Conservation (phyloP, 2,113 vertebrate species). For the Gymnogyps californianus region DNA sequence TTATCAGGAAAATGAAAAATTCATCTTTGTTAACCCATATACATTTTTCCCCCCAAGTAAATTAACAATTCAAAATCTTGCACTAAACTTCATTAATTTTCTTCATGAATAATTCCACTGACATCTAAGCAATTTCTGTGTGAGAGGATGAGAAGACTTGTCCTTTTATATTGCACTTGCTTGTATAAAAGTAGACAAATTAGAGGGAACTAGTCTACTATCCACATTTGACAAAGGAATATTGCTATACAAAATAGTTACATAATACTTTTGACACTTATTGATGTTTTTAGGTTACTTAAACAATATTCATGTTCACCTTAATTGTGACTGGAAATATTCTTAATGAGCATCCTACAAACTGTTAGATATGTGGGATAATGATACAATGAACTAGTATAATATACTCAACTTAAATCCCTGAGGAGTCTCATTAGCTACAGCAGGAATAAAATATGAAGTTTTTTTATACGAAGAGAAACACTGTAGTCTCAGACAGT, state of each 20-base stretch:
- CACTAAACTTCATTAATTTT: constrained; percentile 53
- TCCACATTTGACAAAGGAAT: not conserved
- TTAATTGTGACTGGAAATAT: not conserved
- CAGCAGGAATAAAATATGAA: not conserved
- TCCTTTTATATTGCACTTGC: not conserved
- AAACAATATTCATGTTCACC: not conserved
- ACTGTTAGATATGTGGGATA: not conserved
- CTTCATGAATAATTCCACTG: constrained; percentile 53
- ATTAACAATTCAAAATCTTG: constrained; percentile 56
- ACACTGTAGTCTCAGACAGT: not conserved
- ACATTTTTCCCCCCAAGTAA: not conserved
- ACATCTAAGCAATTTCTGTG: not conserved
- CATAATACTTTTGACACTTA: not conserved
- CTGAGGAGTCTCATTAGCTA: not conserved
- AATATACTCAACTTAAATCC: not conserved
- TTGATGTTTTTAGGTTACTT: not conserved
- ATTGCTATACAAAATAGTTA: not conserved
- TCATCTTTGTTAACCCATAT: constrained; percentile 32
- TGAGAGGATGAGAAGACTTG: not conserved
- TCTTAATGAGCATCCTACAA: not conserved
- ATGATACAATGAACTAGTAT: not conserved
- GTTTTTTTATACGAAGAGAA: not conserved
- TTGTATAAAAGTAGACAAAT: constrained; percentile 12
- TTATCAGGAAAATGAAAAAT: constrained; percentile 45
- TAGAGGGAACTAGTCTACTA: not conserved